Base-by-base conservation (phyloP, 2,888 invertebrate genomes). In the Loripinus fragilis region DNA sequence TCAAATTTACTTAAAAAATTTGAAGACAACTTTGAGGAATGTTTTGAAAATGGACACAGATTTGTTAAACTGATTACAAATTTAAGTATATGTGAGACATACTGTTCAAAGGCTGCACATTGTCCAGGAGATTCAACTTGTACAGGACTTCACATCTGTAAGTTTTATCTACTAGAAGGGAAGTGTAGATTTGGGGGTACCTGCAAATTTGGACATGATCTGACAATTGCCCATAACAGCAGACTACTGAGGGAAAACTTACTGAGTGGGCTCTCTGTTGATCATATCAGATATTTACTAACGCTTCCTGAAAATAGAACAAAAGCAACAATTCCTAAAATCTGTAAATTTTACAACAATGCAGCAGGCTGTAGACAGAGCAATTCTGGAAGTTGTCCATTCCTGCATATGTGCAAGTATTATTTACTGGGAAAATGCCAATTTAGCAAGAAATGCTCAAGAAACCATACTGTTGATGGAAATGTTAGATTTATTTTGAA, bases 181-280 rank as follows among this genome's bases (percentile, higher is more conserved):
- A 80, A 67, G 7, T 87, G 87, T 75, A 71, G 66, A 28, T 81
- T 85, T 65, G 83, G 78, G 3, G 78, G 76, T 15, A 67, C 55
- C 2, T 88, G 88, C 71, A 71, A 69, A 42, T 88, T 81, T 83
- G 88, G 88, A 2, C 88, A 88, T 77, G 86, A 85, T 66, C 76
- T 88, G 15, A 83, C 82, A 30, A 81, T 86, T 10, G 30, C 77
- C 2, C 88, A 88, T 45, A 88, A 88, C 42, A 79, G 69, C 28
- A 10, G 50, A 17, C 52, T 87, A n/a, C 67, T 87, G 33, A 45
- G 74, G 33, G 73, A 81, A 30, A 72, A 87, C 70, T 74, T 74
- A 30, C 30, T 88, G 5, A 78, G 82, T 66, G 74, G 77, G 28
- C 50, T 86, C 10, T 30, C 45, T 35, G 76, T 80, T 12, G 55